phyloP scores from a whole-genome alignment of 2,888 invertebrate genomes.

The Drosophila helvetica region DNA sequence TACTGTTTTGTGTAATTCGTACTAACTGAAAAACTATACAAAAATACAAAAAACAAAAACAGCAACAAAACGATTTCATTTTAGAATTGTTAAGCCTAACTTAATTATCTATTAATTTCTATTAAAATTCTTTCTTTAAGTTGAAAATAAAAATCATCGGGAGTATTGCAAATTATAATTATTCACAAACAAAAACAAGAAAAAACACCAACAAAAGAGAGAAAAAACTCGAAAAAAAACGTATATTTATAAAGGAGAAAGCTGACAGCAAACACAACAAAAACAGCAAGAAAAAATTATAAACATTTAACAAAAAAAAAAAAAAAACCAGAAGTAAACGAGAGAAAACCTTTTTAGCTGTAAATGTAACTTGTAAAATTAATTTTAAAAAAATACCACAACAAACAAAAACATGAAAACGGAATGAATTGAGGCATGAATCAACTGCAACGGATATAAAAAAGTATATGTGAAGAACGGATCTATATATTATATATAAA shows the following conservation, averaged over 20 bases:
- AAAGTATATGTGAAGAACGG: constrained; percentile 55
- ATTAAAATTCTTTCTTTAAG: constrained; percentile 41
- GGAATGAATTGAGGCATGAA: constrained; percentile 42
- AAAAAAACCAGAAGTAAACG: constrained; percentile 38
- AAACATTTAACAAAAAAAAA: constrained; percentile 32
- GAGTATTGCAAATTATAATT: constrained; percentile 73
- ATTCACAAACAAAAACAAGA: constrained; percentile 26
- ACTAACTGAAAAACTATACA: constrained; percentile 33
- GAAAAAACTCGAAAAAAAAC: constrained; percentile 41
- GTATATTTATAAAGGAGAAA: constrained; percentile 2
- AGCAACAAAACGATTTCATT: constrained; percentile 67
- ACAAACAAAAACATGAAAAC: constrained; percentile 39
- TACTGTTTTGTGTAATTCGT: constrained; percentile 53
- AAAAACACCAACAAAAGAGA: constrained; percentile 23
- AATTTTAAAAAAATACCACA: constrained; percentile 66
- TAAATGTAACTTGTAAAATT: constrained; percentile 75
- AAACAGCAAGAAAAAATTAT: constrained; percentile 38
- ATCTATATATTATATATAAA: constrained; percentile 56
- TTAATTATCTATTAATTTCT: constrained; percentile 42
- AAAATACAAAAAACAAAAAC: constrained; percentile 26
- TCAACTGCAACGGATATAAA: constrained; percentile 42
- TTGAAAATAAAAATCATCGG: constrained; percentile 66
- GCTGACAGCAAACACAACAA: no score
- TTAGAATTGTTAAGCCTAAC: constrained; percentile 60
- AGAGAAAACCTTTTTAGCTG: constrained; percentile 66